Base-by-base conservation (phyloP, 2,888 invertebrate species). In the Torymus texanus region DNA sequence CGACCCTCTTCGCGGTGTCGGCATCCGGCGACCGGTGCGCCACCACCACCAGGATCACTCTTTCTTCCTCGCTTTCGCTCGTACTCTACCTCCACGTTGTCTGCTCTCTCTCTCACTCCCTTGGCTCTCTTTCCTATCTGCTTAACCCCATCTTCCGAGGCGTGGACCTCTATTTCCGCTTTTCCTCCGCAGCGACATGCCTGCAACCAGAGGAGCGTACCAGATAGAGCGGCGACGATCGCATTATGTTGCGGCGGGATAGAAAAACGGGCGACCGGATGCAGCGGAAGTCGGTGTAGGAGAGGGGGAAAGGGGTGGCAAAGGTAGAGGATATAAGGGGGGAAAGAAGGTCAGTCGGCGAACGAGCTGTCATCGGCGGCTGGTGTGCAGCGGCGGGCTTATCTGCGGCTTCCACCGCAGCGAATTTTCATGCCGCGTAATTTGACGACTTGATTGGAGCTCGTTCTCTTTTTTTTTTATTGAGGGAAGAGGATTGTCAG, bases 61-160 rank as follows among this genome's bases (percentile, higher is more conserved):
- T 18, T n/a, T 21, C 16, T 10, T 62, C 51, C 51, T 10, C 53
- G 16, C 41, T 53, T 63, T 24, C n/a, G 63, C 72, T 29, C 58
- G 51, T 18, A 21, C 63, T 66, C 74, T 58, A 61, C 11, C 29
- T 65, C 74, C 29, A 41, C 41, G 56, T 63, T 41, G 21, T 50
- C 13, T 41, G 10, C 56, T 29, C 50, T 29, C 65, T 75, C 58
- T 10, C 53, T n/a, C 24, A 41, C 71, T 83, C 62, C 29, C 62
- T 41, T 41, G 41, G 41, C 41, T 41, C 41, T 50, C 12, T 14
- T 81, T 79, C 84, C 83, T 88, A 88, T 87, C 86, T 87, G 83
- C 85, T 86, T 86, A 85, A 84, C 85, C 82, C 84, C 87, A 85
- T 87, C 87, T 85, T 87, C 86, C 85, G 85, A 84, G 84, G 78